Base-by-base conservation (phyloP, 2,797 vertebrate species). In the Xenops minutus region DNA sequence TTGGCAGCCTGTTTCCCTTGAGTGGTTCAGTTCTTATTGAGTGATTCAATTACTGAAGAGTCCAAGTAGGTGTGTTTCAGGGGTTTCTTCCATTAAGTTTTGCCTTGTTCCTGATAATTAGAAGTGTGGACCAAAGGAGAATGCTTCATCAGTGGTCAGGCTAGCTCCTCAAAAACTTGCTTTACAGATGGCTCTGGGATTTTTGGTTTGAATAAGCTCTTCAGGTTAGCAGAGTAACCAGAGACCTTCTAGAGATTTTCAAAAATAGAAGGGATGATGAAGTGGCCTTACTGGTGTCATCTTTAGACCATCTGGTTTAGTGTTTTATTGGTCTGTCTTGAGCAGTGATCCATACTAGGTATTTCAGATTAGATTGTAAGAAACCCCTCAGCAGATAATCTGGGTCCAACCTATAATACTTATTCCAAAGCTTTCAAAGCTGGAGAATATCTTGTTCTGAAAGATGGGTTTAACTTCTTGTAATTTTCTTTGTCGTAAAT, bases 401-500 rank as follows among this genome's bases (percentile, higher is more conserved):
- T 2, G 37, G 34, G 26, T 49, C 56, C 32, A 71, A 55, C 34
- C 14, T 75, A 1, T 23, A 81, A 32, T 44, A 62, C 19, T 88
- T 63, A 48, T 43, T 88, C 72, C 39, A 86, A 72, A 91, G 51
- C 54, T 86, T 68, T 88, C 36, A 9, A 30, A 62, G 37, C 64
- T 77, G 11, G 30, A 41, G 34, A 83, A 78, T 23, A 84, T 46
- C 54, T 94, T 75, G 22, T 84, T 85, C 36, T 75, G 62, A 88
- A 92, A 75, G 30, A 64, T 24, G 20, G 3, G 11, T 62, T 94
- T 91, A 78, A 54, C 27, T 72, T 80, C 22, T 54, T 19, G 24
- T 85, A 6, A 68, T 92, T 91, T 84, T 74, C 36, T 74, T 92
- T 92, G 55, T 85, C n/a, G 29, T 81, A 76, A 81, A 92, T 69